Evolutionary conservation across 2,113 vertebrate genomes (phyloP), one percentile per base, ranked within the genome.

Genomic region (Eclectus roratus): DNA sequence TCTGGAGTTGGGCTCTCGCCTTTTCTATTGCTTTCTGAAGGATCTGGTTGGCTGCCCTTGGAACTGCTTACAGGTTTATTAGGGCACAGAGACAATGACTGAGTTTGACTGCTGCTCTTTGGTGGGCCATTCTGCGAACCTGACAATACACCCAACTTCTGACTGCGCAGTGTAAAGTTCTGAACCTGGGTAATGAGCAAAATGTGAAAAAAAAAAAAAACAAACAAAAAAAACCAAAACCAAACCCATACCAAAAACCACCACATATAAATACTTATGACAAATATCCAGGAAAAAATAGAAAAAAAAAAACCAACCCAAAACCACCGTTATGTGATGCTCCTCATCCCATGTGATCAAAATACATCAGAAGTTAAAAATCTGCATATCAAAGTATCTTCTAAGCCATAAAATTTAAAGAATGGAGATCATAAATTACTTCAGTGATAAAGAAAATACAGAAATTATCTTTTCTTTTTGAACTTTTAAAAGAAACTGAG

Each of bases 111-210:
- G 84, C 97, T 97, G 91, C 97, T 98, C 97, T 99, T 99, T 97
- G 99, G 97, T 53, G 98, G 98, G 82, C 98, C 98, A 63, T 98
- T 98, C 95, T 99, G 99, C 39, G 99, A 98, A 95, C 98, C 94
- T 70, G 98, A 97, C 91, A 99, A 96, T 35, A 98, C 97, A 93
- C 98, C 98, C 86, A 99, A 97, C 94, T 98, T 98, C 96, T 99
- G 98, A 89, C 98, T 98, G 77, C 98, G 98, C 86, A 99, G 61
- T 50, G 99, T 98, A 96, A 99, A 98, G 97, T 98, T 99, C 97
- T 99, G 98, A 97, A 99, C 98, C 98, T 99, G 79, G 52, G 68
- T 76, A 72, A 93, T 19, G 50, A 96, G 85, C 47, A 91, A 96
- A 94, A 87, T 6, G 8, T 52, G 90, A 35, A n/a, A 35, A 53